Conservation (phyloP, 2,113 vertebrate genomes). For the Uropsilus gracilis region DNA sequence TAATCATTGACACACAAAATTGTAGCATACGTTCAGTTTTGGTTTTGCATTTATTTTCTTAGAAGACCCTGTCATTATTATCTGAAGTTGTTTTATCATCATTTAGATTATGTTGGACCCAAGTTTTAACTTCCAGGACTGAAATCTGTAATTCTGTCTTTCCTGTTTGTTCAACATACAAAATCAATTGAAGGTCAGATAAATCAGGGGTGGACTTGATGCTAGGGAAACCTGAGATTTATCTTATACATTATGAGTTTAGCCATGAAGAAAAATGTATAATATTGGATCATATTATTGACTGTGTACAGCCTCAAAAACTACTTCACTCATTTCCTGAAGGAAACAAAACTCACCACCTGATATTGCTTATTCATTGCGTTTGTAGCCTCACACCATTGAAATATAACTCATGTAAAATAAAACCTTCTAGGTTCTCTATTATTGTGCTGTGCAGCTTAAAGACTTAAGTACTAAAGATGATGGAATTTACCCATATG, state of each 20-base stretch:
- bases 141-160: neutral
- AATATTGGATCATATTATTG: neutral
- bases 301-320: neutral
- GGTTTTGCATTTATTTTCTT: neutral
- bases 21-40: too few species aligned
- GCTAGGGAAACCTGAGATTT: neutral
- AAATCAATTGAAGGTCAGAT: neutral
- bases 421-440: neutral
- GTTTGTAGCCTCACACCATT: neutral
- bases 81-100: neutral
- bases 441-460: too few species aligned
- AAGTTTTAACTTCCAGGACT: neutral
- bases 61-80: neutral
- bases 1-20: neutral
- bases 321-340: neutral
- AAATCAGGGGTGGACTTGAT: fast-evolving
- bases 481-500: neutral
- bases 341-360: neutral
- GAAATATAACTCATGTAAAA: neutral
- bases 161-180: neutral
- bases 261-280: neutral
- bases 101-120: neutral
- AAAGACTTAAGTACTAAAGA: neutral
- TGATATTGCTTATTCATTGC: neutral
- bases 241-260: neutral